Base-by-base conservation (phyloP, 2,113 vertebrate species). In the Sapajus apella region DNA sequence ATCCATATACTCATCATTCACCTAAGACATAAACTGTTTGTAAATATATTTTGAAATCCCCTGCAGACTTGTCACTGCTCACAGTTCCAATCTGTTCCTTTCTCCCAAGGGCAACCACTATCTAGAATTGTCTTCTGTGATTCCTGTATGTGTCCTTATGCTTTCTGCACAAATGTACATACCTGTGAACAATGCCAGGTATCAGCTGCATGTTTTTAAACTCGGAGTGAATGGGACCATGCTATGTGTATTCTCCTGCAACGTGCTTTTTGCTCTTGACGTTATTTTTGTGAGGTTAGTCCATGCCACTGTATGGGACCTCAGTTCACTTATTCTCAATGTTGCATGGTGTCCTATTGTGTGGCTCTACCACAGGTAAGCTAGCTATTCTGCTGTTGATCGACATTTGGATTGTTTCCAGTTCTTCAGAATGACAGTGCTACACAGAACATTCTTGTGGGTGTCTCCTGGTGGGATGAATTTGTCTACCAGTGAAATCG, bases 1-100 rank as follows among this genome's bases (percentile, higher is more conserved):
- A 37, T 75, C 40, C 35, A 45, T 21, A 5, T 56, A 85, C 27
- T 45, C 17, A 61, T 72, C 58, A 47, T 2, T n/a, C 58, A 72
- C 35, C 87, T 68, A 40, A n/a, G 84, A 72, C 56, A 55, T 66
- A 76, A 87, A 79, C 45, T 43, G 17, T 85, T 85, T 58, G 14
- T 14, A 97, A 75, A 84, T 75, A 3, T 66, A 25, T 87, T 91
- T 93, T 90, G 70, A 86, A 94, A 32, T 81, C 50, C 27, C 32
- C 61, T 58, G 47, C 25, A 18, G 35, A 77, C 16, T 82, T 86
- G 43, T 89, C 52, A 94, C 18, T 50, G 17, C 12, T 93, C 37
- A n/a, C 2, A 27, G 7, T 47, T 77, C 6, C 37, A 37, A 82
- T 72, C 13, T 1, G 0, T 47, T 43, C 37, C 83, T 64, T 35